Evolutionary conservation across 2,888 invertebrate species (phyloP).

Genomic region (Axea sp.): DNA sequence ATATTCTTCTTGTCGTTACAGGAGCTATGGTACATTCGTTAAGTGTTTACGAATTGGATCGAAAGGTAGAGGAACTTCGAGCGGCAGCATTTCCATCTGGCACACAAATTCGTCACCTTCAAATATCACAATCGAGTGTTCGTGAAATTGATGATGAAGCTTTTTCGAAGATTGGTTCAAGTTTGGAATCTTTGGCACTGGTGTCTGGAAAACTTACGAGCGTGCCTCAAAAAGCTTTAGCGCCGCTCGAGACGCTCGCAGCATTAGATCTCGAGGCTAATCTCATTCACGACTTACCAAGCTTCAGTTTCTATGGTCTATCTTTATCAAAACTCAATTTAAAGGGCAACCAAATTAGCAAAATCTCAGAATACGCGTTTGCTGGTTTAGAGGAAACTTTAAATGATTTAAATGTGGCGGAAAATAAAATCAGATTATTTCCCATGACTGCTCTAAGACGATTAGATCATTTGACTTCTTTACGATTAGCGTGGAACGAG

Average conservation of each 20-base stretch:
- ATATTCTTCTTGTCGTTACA: constrained; percentile 9
- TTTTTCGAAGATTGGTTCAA: constrained; percentile 73
- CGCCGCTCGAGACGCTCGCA: constrained; percentile 85
- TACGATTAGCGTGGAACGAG: constrained; percentile 83
- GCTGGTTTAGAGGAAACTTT: constrained; percentile 88
- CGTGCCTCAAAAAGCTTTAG: constrained; percentile 89
- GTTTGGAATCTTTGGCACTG: constrained; percentile 87
- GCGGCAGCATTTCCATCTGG: constrained; percentile 87
- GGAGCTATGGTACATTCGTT: constrained; percentile 86
- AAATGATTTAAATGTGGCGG: constrained; percentile 91
- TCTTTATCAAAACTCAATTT: constrained; percentile 89
- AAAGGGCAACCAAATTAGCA: constrained; percentile 89
- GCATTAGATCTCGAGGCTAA: constrained; percentile 91
- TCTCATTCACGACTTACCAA: constrained; percentile 89
- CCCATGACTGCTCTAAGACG: constrained; percentile 90
- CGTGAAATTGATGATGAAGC: constrained; percentile 78
- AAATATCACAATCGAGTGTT: constrained; percentile 86
- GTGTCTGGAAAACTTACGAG: constrained; percentile 87
- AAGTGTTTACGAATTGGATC: constrained; percentile 93
- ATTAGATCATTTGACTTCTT: constrained; percentile 85
- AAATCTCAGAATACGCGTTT: constrained; percentile 91
- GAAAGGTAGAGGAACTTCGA: constrained; percentile 87
- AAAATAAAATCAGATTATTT: constrained; percentile 90
- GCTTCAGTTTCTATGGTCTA: constrained; percentile 93
- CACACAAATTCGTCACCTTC: constrained; percentile 86